These are phyloP conservation scores for Scomber scombrus DNA, from an alignment of 2,113 vertebrate species.

Conservation along the genomic window DNA sequence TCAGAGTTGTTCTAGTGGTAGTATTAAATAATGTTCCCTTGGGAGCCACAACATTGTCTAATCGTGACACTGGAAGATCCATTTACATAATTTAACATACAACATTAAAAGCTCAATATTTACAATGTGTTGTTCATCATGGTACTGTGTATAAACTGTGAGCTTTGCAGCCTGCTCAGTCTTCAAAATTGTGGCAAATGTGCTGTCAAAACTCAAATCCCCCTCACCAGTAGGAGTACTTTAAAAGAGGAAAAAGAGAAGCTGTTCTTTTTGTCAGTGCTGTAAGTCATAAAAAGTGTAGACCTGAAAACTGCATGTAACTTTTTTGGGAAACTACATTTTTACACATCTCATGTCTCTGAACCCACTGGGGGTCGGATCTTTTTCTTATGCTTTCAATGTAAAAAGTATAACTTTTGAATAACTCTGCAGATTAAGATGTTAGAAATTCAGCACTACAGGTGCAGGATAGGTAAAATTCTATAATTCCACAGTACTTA, in stretches of 20 bases:
- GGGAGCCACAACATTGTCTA: background rate
- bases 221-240: background rate
- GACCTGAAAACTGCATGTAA: background rate
- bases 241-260: background rate
- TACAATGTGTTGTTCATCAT: background rate
- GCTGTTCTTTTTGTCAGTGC: constrained; percentile 5
- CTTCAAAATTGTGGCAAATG: background rate
- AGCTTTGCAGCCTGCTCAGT: background rate
- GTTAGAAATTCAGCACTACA: constrained; percentile 70
- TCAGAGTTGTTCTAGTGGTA: background rate
- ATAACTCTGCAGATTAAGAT: constrained; percentile 54
- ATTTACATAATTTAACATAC: background rate
- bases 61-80: background rate
- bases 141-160: background rate
- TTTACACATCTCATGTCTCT: constrained; percentile 51
- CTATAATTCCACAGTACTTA: constrained; percentile 56
- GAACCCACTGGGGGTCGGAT: constrained; percentile 33
- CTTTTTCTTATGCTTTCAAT: constrained; percentile 38
- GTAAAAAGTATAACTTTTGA: constrained; percentile 61
- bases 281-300: background rate
- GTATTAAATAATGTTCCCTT: too few species aligned
- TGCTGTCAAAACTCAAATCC: background rate
- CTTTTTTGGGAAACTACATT: constrained; percentile 36
- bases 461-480: constrained; percentile 61
- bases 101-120: background rate